These are phyloP conservation scores for Cryptomyrus ogoouensis DNA, from an alignment of 2,113 vertebrate genomes.

Conservation along the genomic window DNA sequence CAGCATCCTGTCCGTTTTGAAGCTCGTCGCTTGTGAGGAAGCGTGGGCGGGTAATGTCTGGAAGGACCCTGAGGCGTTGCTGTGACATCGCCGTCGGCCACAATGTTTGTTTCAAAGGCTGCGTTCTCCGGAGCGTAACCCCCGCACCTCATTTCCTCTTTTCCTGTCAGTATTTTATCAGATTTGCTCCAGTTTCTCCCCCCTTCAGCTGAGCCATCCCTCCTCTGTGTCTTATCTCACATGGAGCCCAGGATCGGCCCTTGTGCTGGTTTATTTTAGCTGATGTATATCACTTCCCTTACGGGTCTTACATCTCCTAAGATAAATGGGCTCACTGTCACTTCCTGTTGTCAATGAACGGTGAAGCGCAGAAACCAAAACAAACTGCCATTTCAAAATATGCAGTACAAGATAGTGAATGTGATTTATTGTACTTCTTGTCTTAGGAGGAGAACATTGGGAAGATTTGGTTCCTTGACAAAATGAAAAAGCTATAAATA, in stretches of 20 bases:
- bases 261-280: neutral
- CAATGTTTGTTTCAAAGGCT: neutral
- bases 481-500: conserved; percentile 7
- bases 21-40: neutral
- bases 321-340: neutral
- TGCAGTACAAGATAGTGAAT: neutral
- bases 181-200: neutral
- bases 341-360: neutral
- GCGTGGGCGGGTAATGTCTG: neutral
- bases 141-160: neutral
- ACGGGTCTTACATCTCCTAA: neutral
- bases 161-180: neutral
- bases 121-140: neutral
- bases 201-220: neutral
- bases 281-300: neutral
- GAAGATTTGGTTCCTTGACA: neutral
- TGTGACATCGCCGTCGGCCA: neutral
- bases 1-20: neutral
- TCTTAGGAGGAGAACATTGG: neutral
- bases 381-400: neutral
- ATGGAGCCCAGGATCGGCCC: neutral
- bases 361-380: neutral
- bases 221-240: neutral
- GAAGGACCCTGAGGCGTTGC: neutral
- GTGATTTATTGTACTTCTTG: neutral